phyloP scores from a whole-genome alignment of 2,888 invertebrate species.

The Cheilosia scutellata region DNA sequence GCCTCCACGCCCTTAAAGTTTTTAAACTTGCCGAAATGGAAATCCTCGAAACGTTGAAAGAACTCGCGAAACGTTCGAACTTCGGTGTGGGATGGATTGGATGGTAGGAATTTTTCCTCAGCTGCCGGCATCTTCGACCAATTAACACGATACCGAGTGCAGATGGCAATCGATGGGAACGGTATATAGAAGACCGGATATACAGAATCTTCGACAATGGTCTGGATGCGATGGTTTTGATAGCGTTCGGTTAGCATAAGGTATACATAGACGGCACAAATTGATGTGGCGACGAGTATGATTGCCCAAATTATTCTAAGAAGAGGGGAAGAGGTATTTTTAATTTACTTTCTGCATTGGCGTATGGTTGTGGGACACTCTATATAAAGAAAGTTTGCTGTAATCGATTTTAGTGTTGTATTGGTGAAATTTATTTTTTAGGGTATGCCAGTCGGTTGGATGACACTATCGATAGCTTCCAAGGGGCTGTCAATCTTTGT shows the following conservation, averaged over 20 bases:
- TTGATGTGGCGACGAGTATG: constrained; percentile 78
- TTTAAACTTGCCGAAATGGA: constrained; percentile 78
- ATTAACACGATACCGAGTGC: constrained; percentile 80
- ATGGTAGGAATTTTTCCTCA: constrained; percentile 78
- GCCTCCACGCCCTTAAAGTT: constrained; percentile 72
- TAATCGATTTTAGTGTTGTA: not conserved
- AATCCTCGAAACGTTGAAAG: constrained; percentile 77
- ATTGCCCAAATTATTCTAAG: constrained; percentile 80
- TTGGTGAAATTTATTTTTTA: not conserved
- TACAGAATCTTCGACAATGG: constrained; percentile 81
- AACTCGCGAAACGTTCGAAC: constrained; percentile 78
- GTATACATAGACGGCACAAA: constrained; percentile 79
- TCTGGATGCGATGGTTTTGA: constrained; percentile 78
- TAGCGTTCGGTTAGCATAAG: constrained; percentile 79
- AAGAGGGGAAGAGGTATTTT: constrained; percentile 10
- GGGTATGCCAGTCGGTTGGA: not conserved
- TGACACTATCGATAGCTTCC: no score
- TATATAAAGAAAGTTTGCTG: not conserved
- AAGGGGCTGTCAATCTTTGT: no score
- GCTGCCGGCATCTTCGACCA: constrained; percentile 79
- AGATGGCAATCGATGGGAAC: constrained; percentile 82
- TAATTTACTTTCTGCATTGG: constrained; percentile 44
- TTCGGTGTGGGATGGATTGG: constrained; percentile 76
- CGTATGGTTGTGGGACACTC: no score
- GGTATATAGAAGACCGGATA: constrained; percentile 79